These are phyloP conservation scores for Iguana delicatissima DNA, from an alignment of 2,797 vertebrate species.

Conservation along the genomic window DNA sequence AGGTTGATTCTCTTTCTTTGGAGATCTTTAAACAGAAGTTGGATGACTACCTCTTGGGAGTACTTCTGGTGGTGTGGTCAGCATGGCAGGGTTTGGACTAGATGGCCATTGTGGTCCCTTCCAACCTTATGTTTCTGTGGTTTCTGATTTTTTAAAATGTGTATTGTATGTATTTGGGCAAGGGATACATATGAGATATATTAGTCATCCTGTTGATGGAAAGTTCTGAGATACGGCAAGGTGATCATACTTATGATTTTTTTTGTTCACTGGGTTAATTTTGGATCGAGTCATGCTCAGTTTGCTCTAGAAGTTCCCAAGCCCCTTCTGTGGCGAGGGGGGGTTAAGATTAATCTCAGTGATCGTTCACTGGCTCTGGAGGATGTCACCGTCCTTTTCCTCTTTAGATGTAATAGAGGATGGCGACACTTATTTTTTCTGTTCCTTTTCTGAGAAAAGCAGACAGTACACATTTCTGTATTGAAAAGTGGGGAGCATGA, in stretches of 20 bases:
- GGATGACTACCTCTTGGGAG: too few species aligned
- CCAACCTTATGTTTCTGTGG: too few species aligned
- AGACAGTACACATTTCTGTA: rapidly evolving
- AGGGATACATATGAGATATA: not conserved
- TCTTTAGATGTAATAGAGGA: not conserved
- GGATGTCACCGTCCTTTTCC: not conserved
- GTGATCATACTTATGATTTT: not conserved
- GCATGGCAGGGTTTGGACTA: too few species aligned
- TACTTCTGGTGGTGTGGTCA: too few species aligned
- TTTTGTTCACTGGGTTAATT: not conserved
- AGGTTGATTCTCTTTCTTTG: too few species aligned
- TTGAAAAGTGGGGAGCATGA: not conserved
- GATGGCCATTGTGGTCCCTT: too few species aligned
- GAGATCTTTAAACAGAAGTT: too few species aligned
- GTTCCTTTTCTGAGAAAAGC: not conserved
- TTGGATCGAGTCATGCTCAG: not conserved
- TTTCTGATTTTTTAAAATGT: not conserved
- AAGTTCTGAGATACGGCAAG: not conserved
- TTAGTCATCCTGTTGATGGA: not conserved
- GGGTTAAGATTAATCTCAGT: conserved; percentile 6
- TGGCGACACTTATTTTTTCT: not conserved
- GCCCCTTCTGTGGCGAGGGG: not conserved
- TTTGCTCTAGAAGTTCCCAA: not conserved
- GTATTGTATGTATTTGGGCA: not conserved
- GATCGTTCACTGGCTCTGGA: not conserved